These are phyloP conservation scores for Leptinotarsa texana DNA, from an alignment of 1,140 invertebrate genomes.

Conservation along the genomic window DNA sequence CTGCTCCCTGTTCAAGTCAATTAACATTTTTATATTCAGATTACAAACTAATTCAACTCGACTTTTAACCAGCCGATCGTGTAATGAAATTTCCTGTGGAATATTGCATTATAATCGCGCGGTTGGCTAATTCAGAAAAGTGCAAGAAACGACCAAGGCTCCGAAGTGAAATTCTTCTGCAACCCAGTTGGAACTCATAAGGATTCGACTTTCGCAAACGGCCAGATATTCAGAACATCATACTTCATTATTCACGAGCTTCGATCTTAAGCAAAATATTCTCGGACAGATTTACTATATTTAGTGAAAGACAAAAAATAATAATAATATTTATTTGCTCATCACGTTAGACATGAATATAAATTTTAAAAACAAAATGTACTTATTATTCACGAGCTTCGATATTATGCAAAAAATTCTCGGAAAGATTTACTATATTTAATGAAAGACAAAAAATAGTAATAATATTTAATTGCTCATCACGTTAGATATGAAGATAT, in stretches of 20 bases:
- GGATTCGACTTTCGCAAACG: neutral
- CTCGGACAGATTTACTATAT: no score
- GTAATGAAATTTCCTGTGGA: slow-evolving; percentile 2
- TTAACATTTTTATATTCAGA: neutral
- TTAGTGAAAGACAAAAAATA: no score
- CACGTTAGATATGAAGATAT: no score
- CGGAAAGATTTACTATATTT: no score
- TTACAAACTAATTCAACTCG: neutral
- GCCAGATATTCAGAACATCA: neutral
- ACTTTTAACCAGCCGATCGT: slow-evolving; percentile 3
- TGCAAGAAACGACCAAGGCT: neutral
- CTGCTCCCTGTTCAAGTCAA: no score
- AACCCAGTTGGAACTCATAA: neutral
- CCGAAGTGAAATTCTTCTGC: neutral
- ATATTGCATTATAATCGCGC: neutral
- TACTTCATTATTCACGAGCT: neutral
- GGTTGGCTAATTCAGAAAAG: neutral
- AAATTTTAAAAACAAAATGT: no score
- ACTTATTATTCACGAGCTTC: neutral
- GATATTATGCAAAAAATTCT: no score
- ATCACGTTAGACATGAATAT: no score
- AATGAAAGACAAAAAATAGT: no score
- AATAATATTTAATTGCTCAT: no score
- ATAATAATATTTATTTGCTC: no score
- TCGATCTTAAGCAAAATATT: neutral